phyloP scores from a whole-genome alignment of 2,888 invertebrate species.

The Strigamia crassipes region DNA sequence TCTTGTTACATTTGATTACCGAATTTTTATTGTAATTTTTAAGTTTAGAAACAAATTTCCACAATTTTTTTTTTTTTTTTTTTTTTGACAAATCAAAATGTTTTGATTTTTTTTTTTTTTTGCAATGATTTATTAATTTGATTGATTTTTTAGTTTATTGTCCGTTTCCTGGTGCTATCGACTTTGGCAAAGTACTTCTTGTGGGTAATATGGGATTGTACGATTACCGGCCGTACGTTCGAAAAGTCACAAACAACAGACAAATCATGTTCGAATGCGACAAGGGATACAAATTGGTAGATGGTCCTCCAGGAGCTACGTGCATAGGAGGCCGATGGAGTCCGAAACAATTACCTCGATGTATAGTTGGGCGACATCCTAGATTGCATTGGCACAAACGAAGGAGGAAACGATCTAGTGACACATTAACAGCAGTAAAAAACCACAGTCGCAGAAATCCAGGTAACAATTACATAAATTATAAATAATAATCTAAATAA shows the following conservation, averaged over 20 bases:
- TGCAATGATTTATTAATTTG: background rate
- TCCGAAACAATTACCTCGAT: conserved; percentile 80
- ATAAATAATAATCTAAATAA: no score
- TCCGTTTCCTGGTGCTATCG: conserved; percentile 86
- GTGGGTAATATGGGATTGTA: conserved; percentile 96
- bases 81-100: no score
- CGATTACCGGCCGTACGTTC: conserved; percentile 91
- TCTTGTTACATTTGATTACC: no score
- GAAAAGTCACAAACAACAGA: conserved; percentile 82
- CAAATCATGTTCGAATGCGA: conserved; percentile 96
- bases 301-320: conserved; percentile 90
- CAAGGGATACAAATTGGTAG: conserved; percentile 82
- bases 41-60: no score
- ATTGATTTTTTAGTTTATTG: conserved; percentile 71
- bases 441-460: conserved; percentile 44
- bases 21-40: no score
- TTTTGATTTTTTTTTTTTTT: no score
- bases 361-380: conserved; percentile 84
- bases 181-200: conserved; percentile 85
- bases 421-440: background rate
- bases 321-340: conserved; percentile 95
- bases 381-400: conserved; percentile 77
- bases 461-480: no score
- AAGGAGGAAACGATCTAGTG: conserved; percentile 53
- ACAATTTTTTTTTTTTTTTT: no score